Percentiles rank a stretch among this genome's conserved stretches.
Evolutionary conservation across 2,113 vertebrate genomes (phyloP).

Genomic region (Hyla sarda): DNA sequence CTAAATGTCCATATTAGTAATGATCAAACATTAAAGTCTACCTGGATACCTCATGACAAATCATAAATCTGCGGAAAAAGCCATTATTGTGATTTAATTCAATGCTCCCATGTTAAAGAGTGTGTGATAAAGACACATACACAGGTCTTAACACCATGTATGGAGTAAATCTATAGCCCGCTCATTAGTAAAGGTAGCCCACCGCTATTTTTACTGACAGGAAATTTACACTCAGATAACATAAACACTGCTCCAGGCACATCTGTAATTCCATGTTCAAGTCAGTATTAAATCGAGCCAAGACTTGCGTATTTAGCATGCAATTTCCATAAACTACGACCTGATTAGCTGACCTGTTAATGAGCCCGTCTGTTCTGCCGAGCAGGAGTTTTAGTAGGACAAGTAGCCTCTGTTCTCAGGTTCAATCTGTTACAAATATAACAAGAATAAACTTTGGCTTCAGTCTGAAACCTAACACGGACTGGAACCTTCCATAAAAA

Average conservation of each 20-base stretch:
- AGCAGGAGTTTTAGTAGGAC: constrained; percentile 57
- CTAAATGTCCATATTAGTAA: no score
- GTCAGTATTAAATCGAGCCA: constrained; percentile 54
- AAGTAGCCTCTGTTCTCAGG: constrained; percentile 60
- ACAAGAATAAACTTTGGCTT: constrained; percentile 61
- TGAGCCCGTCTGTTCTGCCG: constrained; percentile 57
- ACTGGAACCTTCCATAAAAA: constrained; percentile 60
- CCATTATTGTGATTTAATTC: not conserved
- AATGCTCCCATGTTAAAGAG: constrained; percentile 17
- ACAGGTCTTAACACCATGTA: constrained; percentile 4
- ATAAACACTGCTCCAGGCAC: constrained; percentile 55
- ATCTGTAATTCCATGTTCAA: constrained; percentile 60
- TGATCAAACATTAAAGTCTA: not conserved
- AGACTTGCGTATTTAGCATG: constrained; percentile 58
- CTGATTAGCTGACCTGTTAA: constrained; percentile 61
- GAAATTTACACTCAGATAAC: constrained; percentile 57
- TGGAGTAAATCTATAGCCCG: constrained; percentile 28
- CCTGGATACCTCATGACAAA: not conserved
- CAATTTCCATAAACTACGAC: constrained; percentile 60
- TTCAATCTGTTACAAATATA: constrained; percentile 61
- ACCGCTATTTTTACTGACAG: constrained; percentile 56
- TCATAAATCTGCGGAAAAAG: not conserved
- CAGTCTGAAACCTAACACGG: constrained; percentile 58
- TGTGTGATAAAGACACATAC: constrained; percentile 30
- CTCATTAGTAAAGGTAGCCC: constrained; percentile 59